Conservation (phyloP, 2,888 invertebrate genomes). For the Noctua janthina region DNA sequence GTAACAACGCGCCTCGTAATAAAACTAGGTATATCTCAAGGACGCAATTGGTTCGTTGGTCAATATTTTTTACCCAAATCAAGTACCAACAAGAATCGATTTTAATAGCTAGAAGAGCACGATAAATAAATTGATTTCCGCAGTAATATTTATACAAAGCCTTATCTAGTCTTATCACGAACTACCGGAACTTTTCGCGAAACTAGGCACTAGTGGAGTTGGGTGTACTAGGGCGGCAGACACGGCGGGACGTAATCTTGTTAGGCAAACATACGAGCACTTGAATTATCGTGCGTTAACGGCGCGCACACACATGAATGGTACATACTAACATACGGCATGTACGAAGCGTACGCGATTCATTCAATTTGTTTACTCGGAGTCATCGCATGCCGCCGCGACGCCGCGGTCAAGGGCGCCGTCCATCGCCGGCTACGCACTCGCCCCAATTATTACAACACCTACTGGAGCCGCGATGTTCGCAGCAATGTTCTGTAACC, state of each 20-base stretch:
- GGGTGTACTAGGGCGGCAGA: constrained; percentile 40
- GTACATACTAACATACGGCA: constrained; percentile 73
- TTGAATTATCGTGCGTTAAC: constrained; percentile 87
- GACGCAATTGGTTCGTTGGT: constrained; percentile 35
- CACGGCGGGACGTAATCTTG: constrained; percentile 75
- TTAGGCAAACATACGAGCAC: constrained; percentile 82
- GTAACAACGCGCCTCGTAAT: constrained; percentile 33
- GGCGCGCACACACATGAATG: constrained; percentile 88
- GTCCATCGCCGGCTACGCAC: constrained; percentile 83
- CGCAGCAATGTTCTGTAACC: constrained; percentile 49
- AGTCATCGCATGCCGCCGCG: constrained; percentile 79
- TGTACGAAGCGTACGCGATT: constrained; percentile 86
- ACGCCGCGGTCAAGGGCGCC: constrained; percentile 85
- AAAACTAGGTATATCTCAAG: constrained; percentile 41
- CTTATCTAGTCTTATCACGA: constrained; percentile 60
- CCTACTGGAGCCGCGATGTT: constrained; percentile 71
- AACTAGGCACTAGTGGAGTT: constrained; percentile 29
- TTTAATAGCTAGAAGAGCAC: constrained; percentile 47
- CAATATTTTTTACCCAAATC: constrained; percentile 46
- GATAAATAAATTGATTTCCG: constrained; percentile 59
- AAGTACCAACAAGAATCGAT: constrained; percentile 45
- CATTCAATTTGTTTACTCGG: constrained; percentile 89
- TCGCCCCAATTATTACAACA: constrained; percentile 70
- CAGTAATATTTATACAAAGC: constrained; percentile 50
- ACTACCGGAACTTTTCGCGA: constrained; percentile 47